Conservation (phyloP, 2,113 vertebrate species). For the Shinisaurus crocodilurus region DNA sequence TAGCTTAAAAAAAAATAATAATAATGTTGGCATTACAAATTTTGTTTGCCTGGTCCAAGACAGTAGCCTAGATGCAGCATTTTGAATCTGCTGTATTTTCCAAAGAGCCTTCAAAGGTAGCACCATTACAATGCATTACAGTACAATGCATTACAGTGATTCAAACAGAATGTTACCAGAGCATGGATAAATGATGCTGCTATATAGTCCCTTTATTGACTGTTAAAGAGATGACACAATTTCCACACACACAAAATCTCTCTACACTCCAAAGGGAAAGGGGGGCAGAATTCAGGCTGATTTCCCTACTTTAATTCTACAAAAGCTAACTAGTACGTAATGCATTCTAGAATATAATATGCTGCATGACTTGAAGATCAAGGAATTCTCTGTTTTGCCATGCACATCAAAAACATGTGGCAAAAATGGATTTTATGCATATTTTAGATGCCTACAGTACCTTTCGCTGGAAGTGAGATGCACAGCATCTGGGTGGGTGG, state of each 20-base stretch:
- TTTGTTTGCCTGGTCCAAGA: no score
- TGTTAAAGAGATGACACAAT: not conserved
- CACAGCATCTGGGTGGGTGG: slow-evolving; percentile 34
- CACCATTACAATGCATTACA: no score
- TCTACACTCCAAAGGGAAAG: not conserved
- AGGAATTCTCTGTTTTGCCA: slow-evolving; percentile 28
- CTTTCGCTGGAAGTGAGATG: not conserved
- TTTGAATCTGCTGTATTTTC: no score
- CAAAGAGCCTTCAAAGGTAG: no score
- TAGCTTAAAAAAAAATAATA: no score
- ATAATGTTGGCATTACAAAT: no score
- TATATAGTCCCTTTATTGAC: not conserved
- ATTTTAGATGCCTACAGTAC: slow-evolving; percentile 28
- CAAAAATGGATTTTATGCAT: slow-evolving; percentile 56
- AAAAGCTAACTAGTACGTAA: not conserved
- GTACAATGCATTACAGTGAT: not conserved
- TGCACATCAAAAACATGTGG: slow-evolving; percentile 14
- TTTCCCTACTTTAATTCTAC: slow-evolving; percentile 40
- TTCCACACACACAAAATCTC: not conserved
- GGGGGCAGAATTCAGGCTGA: not conserved
- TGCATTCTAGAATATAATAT: slow-evolving; percentile 2
- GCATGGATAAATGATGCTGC: not conserved
- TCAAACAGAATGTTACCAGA: not conserved
- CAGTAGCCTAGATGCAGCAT: no score
- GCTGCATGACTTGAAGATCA: slow-evolving; percentile 51